Evolutionary conservation across 2,888 invertebrate genomes (phyloP).

Genomic region (Zaprionus obscuricornis): DNA sequence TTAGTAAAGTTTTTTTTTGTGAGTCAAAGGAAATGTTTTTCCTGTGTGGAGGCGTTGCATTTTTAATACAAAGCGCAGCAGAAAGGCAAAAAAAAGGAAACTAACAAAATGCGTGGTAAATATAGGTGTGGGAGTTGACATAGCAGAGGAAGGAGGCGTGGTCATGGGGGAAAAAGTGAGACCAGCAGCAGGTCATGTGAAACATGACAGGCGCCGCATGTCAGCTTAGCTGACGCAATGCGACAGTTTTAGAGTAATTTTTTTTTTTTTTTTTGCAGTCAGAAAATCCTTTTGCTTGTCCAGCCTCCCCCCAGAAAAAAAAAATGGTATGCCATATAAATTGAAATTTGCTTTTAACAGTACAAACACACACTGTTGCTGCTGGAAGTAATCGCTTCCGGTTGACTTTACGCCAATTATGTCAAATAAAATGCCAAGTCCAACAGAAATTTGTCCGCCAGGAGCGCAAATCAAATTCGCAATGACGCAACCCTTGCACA

Average conservation of each 20-base stretch:
- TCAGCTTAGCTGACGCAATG: slow-evolving; percentile 61
- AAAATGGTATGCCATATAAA: slow-evolving; percentile 52
- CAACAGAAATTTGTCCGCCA: too few species aligned
- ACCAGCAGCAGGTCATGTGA: slow-evolving; percentile 3
- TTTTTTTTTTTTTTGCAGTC: slow-evolving; percentile 29
- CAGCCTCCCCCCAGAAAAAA: slow-evolving; percentile 22
- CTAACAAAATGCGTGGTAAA: slow-evolving; percentile 4
- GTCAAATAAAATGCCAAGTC: slow-evolving; percentile 53
- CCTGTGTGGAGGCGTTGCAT: slow-evolving; percentile 52
- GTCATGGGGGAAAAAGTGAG: background rate
- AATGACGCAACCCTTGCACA: slow-evolving; percentile 24
- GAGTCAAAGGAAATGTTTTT: slow-evolving; percentile 31
- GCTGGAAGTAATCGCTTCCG: slow-evolving; percentile 71
- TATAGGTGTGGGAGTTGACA: background rate
- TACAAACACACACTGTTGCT: slow-evolving; percentile 10
- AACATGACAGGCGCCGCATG: slow-evolving; percentile 29
- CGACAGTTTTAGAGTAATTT: slow-evolving; percentile 49
- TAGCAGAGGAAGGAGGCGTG: background rate
- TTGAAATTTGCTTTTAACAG: slow-evolving; percentile 62
- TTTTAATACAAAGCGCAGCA: slow-evolving; percentile 63
- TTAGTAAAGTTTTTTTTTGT: too few species aligned
- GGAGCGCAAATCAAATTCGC: slow-evolving; percentile 56
- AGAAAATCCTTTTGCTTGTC: slow-evolving; percentile 23
- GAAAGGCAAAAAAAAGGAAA: slow-evolving; percentile 45
- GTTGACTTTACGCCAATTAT: slow-evolving; percentile 74